Conservation (phyloP, 2,113 vertebrate species). For the Siniperca knerii region DNA sequence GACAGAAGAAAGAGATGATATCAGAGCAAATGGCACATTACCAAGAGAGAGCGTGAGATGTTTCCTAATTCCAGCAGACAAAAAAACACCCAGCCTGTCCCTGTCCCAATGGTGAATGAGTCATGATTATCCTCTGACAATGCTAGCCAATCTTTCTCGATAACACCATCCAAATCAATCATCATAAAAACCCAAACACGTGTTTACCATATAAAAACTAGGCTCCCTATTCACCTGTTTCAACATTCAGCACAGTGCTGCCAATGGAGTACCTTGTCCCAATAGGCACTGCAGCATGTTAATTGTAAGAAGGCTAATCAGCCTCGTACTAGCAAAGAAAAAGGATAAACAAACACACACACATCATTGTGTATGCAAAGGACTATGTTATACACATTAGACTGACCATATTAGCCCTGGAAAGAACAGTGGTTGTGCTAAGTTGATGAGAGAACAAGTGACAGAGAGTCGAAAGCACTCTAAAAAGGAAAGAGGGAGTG, state of each 20-base stretch:
- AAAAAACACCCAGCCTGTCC: constrained; percentile 38
- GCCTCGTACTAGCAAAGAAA: not conserved
- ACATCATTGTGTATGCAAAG: constrained; percentile 17
- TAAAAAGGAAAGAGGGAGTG: not conserved
- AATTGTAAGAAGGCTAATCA: constrained; percentile 41
- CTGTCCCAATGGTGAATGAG: constrained; percentile 35
- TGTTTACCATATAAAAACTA: constrained; percentile 44
- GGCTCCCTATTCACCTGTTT: constrained; percentile 39
- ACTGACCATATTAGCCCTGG: constrained; percentile 27
- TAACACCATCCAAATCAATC: constrained; percentile 63
- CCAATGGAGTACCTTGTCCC: constrained; percentile 9
- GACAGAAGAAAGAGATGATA: constrained; percentile 51
- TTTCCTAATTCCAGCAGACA: constrained; percentile 48
- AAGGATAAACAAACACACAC: not conserved
- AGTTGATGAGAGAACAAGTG: constrained; percentile 49
- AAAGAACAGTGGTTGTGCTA: constrained; percentile 34
- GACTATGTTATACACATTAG: constrained; percentile 30
- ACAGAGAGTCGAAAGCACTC: constrained; percentile 21
- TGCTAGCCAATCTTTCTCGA: constrained; percentile 31
- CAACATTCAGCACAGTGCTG: constrained; percentile 18
- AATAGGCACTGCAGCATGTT: constrained; percentile 33
- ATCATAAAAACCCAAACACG: constrained; percentile 55
- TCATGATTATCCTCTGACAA: constrained; percentile 52
- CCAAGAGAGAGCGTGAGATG: constrained; percentile 45
- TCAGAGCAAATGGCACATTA: constrained; percentile 58